phyloP scores from a whole-genome alignment of 2,888 invertebrate species.

The Gortyna flavago region DNA sequence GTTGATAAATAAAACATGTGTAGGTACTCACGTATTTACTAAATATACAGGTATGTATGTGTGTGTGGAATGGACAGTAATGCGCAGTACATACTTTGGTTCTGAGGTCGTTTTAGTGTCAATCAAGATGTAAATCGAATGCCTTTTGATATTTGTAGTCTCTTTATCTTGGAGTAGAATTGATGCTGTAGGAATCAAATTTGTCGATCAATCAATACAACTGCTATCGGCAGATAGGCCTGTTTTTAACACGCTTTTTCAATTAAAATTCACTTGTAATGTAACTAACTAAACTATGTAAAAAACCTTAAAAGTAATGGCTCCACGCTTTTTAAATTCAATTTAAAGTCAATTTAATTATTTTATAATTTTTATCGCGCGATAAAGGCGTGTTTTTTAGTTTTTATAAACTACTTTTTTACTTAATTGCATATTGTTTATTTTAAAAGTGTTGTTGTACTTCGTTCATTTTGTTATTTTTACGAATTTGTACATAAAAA shows the following conservation, averaged over 20 bases:
- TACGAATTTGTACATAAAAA: too few species aligned
- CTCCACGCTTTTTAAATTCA: too few species aligned
- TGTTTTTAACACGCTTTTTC: neutral
- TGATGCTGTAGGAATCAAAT: neutral
- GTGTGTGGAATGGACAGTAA: constrained; percentile 17
- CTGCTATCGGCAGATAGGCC: neutral
- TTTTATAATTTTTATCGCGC: too few species aligned
- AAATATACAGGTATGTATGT: constrained; percentile 25
- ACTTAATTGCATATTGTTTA: neutral
- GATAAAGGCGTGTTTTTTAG: too few species aligned
- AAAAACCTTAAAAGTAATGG: too few species aligned
- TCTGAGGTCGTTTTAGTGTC: constrained; percentile 11
- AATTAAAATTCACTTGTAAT: too few species aligned
- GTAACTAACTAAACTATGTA: too few species aligned
- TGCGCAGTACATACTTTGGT: constrained; percentile 41
- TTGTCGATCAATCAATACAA: neutral
- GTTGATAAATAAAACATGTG: constrained; percentile 42
- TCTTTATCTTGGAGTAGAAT: neutral
- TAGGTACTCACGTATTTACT: neutral
- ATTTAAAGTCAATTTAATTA: too few species aligned
- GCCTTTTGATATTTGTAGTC: neutral
- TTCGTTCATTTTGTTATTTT: too few species aligned
- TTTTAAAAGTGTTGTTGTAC: too few species aligned
- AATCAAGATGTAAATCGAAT: constrained; percentile 8
- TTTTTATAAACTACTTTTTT: neutral